These are phyloP conservation scores for Chroicocephalus ridibundus DNA, from an alignment of 2,113 vertebrate species.

Conservation along the genomic window DNA sequence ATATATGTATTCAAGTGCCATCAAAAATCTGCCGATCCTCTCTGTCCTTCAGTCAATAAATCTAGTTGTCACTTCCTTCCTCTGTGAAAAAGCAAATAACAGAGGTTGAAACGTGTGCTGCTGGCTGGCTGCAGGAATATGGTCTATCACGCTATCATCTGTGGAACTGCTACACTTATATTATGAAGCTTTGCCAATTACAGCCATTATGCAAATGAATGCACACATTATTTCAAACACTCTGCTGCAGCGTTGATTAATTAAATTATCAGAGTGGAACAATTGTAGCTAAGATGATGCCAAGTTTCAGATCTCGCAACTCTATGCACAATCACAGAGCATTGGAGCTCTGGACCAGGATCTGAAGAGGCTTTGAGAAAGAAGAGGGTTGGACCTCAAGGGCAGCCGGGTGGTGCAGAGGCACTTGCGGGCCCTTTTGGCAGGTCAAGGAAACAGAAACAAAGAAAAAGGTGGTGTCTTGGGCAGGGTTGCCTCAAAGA, in stretches of 20 bases:
- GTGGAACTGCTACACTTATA: background rate
- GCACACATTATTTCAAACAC: constrained; percentile 66
- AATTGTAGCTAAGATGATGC: constrained; percentile 49
- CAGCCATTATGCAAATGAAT: constrained; percentile 65
- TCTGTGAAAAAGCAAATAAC: constrained; percentile 18
- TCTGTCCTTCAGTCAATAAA: constrained; percentile 12
- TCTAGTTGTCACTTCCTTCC: constrained; percentile 10
- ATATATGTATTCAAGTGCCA: background rate
- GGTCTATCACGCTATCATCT: constrained; percentile 16
- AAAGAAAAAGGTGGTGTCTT: background rate
- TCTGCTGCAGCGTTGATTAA: constrained; percentile 60
- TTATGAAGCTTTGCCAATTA: constrained; percentile 52
- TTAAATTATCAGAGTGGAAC: constrained; percentile 67
- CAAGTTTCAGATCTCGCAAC: constrained; percentile 35
- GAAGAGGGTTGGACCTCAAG: background rate
- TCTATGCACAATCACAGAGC: background rate
- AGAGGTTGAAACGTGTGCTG: constrained; percentile 6
- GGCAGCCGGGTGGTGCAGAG: background rate
- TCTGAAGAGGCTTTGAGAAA: background rate
- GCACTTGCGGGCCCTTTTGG: background rate
- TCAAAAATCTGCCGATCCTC: constrained; percentile 12
- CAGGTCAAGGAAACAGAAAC: background rate
- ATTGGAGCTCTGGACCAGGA: background rate
- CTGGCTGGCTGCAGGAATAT: background rate
- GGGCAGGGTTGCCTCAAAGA: background rate